Conservation (phyloP, 2,113 vertebrate genomes). For the Hemiprocne comata region DNA sequence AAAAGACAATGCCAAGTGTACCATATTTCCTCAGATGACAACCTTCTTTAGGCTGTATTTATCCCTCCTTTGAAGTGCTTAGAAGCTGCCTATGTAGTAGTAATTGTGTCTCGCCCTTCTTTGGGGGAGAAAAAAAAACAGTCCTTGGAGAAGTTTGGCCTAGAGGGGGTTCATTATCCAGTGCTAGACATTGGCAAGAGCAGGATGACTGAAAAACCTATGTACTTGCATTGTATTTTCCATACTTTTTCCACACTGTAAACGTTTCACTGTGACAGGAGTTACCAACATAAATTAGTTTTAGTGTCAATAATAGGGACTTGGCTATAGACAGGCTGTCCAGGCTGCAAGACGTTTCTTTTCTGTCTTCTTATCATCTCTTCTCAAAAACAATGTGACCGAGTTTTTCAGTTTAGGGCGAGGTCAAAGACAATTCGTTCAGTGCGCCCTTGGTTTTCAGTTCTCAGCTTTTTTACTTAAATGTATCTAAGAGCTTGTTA, state of each 20-base stretch:
- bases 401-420: neutral
- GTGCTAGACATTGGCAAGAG: constrained; percentile 4
- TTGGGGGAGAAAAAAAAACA: neutral
- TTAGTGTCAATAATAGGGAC: neutral
- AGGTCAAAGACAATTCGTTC: neutral
- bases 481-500: neutral
- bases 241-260: constrained; percentile 18
- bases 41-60: neutral
- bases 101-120: neutral
- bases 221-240: constrained; percentile 47
- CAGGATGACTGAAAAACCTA: neutral
- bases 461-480: neutral
- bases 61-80: neutral
- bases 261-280: neutral
- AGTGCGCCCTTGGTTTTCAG: neutral
- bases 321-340: neutral
- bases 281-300: neutral
- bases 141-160: neutral
- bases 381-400: neutral
- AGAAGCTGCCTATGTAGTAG: neutral
- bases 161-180: constrained; percentile 20
- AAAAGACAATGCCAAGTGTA: neutral
- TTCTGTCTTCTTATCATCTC: neutral
- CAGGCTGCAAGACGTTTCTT: neutral
- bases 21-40: neutral